Percentiles rank a stretch among this genome's conserved stretches.
Evolutionary conservation across 2,888 invertebrate genomes (phyloP).

Genomic region (Oxytorus armatus): DNA sequence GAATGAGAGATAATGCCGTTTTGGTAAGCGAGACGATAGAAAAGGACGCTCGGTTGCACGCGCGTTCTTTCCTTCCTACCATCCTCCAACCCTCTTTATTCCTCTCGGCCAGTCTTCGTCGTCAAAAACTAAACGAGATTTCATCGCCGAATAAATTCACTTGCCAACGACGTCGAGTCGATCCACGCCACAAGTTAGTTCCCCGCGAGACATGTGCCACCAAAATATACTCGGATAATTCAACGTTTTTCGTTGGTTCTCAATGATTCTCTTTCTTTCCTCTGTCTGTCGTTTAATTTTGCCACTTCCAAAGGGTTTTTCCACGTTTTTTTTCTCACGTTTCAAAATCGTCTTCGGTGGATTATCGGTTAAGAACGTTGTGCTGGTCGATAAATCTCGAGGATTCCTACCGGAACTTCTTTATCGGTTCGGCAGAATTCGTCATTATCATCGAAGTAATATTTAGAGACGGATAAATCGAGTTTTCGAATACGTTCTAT

Average conservation of each 20-base stretch:
- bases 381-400: neutral
- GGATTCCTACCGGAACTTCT: constrained; percentile 17
- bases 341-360: neutral
- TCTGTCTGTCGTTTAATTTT: neutral
- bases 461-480: constrained; percentile 3
- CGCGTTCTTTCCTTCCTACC: constrained; percentile 24
- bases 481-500: constrained; percentile 9
- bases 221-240: constrained; percentile 11
- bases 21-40: constrained; percentile 20
- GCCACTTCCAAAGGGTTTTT: neutral
- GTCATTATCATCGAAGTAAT: constrained; percentile 27
- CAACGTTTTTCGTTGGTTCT: neutral
- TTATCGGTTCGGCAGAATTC: constrained; percentile 24
- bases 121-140: constrained; percentile 44
- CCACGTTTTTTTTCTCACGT: neutral
- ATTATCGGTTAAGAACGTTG: neutral
- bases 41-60: constrained; percentile 53
- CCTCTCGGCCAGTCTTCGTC: constrained; percentile 51
- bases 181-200: constrained; percentile 45
- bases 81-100: constrained; percentile 35
- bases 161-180: constrained; percentile 16
- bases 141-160: constrained; percentile 40
- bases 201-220: constrained; percentile 33
- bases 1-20: constrained; percentile 44
- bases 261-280: neutral